Evolutionary conservation across 2,113 vertebrate genomes (phyloP), one percentile per base, ranked within the genome.

Genomic region (Gopherus flavomarginatus): DNA sequence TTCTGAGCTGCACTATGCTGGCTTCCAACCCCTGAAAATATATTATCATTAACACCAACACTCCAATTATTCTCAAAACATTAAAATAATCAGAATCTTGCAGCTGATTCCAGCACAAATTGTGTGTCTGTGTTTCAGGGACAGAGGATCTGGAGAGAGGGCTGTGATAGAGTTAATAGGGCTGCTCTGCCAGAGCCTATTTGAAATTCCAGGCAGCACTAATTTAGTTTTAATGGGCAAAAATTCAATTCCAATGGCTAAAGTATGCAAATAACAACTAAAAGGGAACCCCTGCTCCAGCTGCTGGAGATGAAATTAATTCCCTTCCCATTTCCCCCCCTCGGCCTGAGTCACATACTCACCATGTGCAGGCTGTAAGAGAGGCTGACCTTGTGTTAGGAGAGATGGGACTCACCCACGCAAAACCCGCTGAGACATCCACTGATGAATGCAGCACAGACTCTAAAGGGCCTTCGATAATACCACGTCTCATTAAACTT

Each of bases 261-360:
- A 97, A 95, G 93, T 94, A 97, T 97, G 97, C 96, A 96, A 96
- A 96, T 95, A 96, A 93, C 95, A 95, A 92, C 90, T 91, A 96
- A 95, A 95, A 96, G 96, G 96, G 96, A 96, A 94, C 83, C 95
- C 96, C 96, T 91, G 87, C 93, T 96, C 88, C 81, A 93, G 97
- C 93, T 95, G 95, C 89, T 1, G 16, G 65, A 62, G 78, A 81
- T 93, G 78, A 92, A 88, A 93, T 1, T 49, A 90, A 47, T 1
- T 17, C 83, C 87, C 2, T 0, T 85, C 35, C 75, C 92, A 52
- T 81, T 90, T 93, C 75, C 85, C 92, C 81, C 59, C 57, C 88
- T 86, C 44, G 56, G 90, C 90, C 83, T 1, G 3, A 69, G 87
- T 85, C 3, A 3, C 78, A 69, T 38, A 38, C 81, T 84, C 31